These are phyloP conservation scores for Ecliptopera silaceata DNA, from an alignment of 2,888 invertebrate genomes.

Conservation along the genomic window DNA sequence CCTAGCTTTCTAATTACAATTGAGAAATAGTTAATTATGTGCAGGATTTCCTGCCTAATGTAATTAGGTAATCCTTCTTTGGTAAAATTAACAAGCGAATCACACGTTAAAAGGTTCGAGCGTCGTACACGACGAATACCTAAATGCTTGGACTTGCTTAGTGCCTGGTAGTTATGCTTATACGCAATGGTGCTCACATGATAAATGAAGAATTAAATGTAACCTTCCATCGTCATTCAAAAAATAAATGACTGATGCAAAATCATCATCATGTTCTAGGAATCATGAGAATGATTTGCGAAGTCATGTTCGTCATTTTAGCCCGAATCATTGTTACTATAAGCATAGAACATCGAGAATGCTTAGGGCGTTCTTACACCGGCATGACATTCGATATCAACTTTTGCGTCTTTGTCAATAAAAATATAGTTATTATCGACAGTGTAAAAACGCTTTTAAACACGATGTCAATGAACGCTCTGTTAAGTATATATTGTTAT, in stretches of 20 bases:
- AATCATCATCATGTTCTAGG: not conserved
- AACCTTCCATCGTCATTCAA: not conserved
- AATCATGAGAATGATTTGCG: not conserved
- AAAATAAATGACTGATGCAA: not conserved
- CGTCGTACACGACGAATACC: not conserved
- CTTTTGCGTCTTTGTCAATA: too few species aligned
- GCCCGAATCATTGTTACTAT: too few species aligned
- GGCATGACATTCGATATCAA: too few species aligned
- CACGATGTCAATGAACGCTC: too few species aligned
- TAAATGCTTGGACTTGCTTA: too few species aligned
- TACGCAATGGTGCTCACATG: not conserved
- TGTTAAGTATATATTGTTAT: too few species aligned
- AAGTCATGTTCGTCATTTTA: not conserved
- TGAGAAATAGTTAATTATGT: constrained; percentile 31
- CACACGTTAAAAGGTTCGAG: not conserved
- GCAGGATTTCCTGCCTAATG: constrained; percentile 19
- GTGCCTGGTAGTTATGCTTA: not conserved
- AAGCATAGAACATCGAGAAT: too few species aligned
- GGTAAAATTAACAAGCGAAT: not conserved
- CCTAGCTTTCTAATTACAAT: constrained; percentile 33
- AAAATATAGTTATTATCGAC: too few species aligned
- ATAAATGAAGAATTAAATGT: not conserved
- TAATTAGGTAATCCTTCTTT: not conserved
- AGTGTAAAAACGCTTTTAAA: too few species aligned
- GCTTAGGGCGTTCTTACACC: too few species aligned